A percentile compares a stretch with the other conserved stretches of the same genome.
Conservation (phyloP, 2,797 vertebrate species). For the Holocentrus rufus region DNA sequence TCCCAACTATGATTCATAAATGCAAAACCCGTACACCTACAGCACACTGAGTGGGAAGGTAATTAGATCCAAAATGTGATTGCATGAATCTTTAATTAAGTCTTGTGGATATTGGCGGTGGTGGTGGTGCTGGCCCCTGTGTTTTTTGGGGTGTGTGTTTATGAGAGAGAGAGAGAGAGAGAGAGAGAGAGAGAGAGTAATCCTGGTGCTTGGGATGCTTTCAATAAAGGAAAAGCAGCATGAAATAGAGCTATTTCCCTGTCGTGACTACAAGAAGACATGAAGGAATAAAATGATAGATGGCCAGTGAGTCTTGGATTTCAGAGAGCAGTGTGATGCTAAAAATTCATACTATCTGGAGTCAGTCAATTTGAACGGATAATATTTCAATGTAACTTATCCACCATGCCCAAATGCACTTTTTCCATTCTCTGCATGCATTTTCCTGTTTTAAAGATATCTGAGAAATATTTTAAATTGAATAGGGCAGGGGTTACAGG, state of each 20-base stretch:
- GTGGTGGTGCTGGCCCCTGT: conserved; percentile 9
- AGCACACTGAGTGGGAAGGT: not conserved
- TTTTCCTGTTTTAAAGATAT: too few relatives aligned
- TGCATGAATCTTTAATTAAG: conserved; percentile 40
- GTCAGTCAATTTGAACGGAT: not conserved
- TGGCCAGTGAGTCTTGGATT: too few relatives aligned
- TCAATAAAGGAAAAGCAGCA: too few relatives aligned
- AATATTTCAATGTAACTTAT: conserved; percentile 7
- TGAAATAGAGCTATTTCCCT: too few relatives aligned
- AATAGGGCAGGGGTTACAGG: not conserved
- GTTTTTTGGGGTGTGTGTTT: conserved; percentile 5
- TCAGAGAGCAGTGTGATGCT: too few relatives aligned
- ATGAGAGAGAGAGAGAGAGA: conserved; percentile 2
- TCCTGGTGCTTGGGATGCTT: too few relatives aligned
- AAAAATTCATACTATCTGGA: not conserved
- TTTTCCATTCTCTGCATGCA: not conserved
- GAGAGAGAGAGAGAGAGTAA: too few relatives aligned
- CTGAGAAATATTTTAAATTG: not conserved
- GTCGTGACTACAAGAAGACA: too few relatives aligned
- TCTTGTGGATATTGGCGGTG: not conserved
- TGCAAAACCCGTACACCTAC: too few relatives aligned
- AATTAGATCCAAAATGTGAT: conserved; percentile 36
- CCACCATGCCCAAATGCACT: not conserved
- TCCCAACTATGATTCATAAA: not conserved
- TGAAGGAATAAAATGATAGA: too few relatives aligned